Evolutionary conservation across 2,113 vertebrate genomes (phyloP).

Genomic region (Dromas ardeola): DNA sequence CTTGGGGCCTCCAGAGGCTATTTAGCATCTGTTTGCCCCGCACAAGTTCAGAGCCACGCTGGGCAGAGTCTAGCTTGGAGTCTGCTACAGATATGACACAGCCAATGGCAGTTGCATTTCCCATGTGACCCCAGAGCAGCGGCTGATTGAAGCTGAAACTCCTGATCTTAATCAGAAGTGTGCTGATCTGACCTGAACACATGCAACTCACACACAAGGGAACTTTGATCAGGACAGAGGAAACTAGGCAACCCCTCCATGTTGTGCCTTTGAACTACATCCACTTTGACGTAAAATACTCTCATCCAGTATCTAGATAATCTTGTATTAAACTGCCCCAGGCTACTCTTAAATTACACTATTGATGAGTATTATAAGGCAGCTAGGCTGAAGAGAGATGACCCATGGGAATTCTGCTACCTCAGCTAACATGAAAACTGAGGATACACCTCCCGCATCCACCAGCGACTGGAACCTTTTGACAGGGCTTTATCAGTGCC

Average conservation of each 20-base stretch:
- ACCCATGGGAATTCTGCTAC: not conserved
- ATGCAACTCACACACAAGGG: not conserved
- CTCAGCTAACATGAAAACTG: not conserved
- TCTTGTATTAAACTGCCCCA: not conserved
- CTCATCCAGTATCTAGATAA: not conserved
- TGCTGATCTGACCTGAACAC: not conserved
- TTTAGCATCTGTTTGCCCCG: not conserved
- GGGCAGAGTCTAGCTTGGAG: not conserved
- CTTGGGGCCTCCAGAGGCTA: not conserved
- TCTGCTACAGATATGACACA: not conserved
- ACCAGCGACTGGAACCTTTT: not conserved
- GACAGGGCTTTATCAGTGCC: not conserved
- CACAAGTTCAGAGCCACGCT: not conserved
- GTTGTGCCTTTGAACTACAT: not conserved
- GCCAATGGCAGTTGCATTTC: not conserved
- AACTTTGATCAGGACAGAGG: not conserved
- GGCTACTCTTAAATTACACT: not conserved
- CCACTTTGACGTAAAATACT: not conserved
- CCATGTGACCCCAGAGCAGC: fast-evolving
- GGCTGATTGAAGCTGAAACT: not conserved
- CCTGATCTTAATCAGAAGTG: not conserved
- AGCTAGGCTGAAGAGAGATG: not conserved
- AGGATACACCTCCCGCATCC: not conserved
- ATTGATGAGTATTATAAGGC: not conserved
- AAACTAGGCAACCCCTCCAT: not conserved